Base-by-base conservation (phyloP, 2,113 vertebrate genomes). In the Seriola rivoliana region DNA sequence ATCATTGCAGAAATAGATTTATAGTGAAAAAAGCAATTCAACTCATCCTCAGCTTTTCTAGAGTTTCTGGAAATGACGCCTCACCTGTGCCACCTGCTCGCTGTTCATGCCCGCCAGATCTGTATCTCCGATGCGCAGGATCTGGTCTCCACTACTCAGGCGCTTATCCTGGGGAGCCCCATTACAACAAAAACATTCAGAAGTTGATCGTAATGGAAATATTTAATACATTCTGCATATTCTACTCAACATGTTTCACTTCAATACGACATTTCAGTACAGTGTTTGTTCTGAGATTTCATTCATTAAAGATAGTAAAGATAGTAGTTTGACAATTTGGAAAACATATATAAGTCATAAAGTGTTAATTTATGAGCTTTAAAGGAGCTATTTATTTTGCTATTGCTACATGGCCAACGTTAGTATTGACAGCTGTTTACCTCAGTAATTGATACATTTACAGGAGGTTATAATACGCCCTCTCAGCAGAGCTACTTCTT, bases 21-120 rank as follows among this genome's bases (percentile, higher is more conserved):
- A 16, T 1, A 3, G 23, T 52, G 8, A 14, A 32, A 34, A 19
- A 34, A 57, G 8, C 32, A 59, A 9, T 60, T 29, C 0, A 52
- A 21, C 11, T 12, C 12, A 55, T 69, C 32, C 4, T 29, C 21
- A 29, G n/a, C 13, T 40, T 36, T 42, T 66, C 3, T 34, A 32
- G 12, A 25, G 23, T 23, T 48, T 50, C 29, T 52, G 40, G 10
- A 74, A 71, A 50, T n/a, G 0, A 71, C 21, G 9, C 12, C 78
- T 90, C 66, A 99, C 97, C 77, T 97, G 97, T 9, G 97, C 97
- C 76, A 99, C 98, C 87, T 99, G 97, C 85, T 99, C 97, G 65
- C 96, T 98, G 94, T 96, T 96, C 97, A 98, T 97, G 50, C 96
- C 96, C 52, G 94, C 90, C 55, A 99, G 87, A 70, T 97, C 97